Percentiles rank a stretch among this genome's conserved stretches.
Conservation (phyloP, 1,140 invertebrate genomes). For the Belonocnema kinseyi region DNA sequence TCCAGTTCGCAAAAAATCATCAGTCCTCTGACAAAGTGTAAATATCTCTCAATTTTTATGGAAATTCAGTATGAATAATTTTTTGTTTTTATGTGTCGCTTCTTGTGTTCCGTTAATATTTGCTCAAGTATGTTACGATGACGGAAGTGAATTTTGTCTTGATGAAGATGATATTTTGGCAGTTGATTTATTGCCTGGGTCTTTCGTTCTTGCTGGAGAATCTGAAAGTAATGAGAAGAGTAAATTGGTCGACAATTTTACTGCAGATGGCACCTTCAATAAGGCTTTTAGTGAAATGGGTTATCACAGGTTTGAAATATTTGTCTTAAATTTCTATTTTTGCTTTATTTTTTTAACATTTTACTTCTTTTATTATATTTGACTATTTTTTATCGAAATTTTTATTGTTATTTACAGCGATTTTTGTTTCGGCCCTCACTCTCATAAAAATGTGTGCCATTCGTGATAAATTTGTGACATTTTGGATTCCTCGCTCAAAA, state of each 20-base stretch:
- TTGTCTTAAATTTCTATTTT: neutral
- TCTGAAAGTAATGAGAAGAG: conserved; percentile 56
- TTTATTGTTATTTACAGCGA: too few relatives aligned
- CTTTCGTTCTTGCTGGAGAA: conserved; percentile 72
- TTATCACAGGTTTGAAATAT: conserved; percentile 78
- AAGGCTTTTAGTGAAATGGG: conserved; percentile 78
- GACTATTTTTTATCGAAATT: too few relatives aligned
- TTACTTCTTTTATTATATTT: too few relatives aligned
- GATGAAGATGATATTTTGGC: conserved; percentile 80
- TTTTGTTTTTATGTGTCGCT: conserved; percentile 45
- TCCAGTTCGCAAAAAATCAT: neutral
- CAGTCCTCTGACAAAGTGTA: neutral
- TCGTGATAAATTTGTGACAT: too few relatives aligned
- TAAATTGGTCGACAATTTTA: conserved; percentile 43
- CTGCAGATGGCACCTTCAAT: conserved; percentile 76
- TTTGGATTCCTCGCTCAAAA: too few relatives aligned
- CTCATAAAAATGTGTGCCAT: too few relatives aligned
- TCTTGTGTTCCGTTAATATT: conserved; percentile 21
- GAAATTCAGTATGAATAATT: conserved; percentile 36
- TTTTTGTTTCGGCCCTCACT: too few relatives aligned
- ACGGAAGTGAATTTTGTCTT: conserved; percentile 73
- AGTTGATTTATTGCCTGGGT: conserved; percentile 79
- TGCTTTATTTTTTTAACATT: neutral
- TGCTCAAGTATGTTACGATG: conserved; percentile 65
- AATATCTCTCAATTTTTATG: neutral